Evolutionary conservation across 2,113 vertebrate genomes (phyloP), one percentile per base, ranked within the genome.

Genomic region (Poeciliopsis prolifica): DNA sequence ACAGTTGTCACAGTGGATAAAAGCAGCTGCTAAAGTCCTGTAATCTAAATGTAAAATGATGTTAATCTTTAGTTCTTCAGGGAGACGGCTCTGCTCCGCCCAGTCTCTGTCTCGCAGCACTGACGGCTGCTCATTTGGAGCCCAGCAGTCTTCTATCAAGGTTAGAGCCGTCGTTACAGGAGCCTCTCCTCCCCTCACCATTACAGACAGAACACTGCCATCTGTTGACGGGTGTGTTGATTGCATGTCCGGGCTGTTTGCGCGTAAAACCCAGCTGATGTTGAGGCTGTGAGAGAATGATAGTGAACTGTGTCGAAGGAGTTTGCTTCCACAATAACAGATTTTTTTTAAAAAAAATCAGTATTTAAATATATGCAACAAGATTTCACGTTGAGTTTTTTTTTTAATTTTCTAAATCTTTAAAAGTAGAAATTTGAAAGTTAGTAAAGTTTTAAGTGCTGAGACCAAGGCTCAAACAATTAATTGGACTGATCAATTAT

Each of bases 131-230:
- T 85, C 84, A 68, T 77, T 79, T 82, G 67, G 73, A 83, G 78
- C 74, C 69, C 67, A 44, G 75, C 68, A 76, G 70, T 83, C 35
- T 30, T 73, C 83, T 86, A 68, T 68, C 88, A 90, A 89, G 86
- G 91, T 89, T 88, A 85, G 76, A 85, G 33, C 26, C 65, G 29
- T 90, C 77, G 83, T 89, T 85, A 77, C 19, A 70, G 78, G 68
- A 68, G 82, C 77, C 58, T 70, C 70, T 62, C 73, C 14, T 81
- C 82, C 70, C 76, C 86, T 78, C 78, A 42, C 54, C 48, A 91
- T 94, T 89, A 61, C 85, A 93, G 89, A 92, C 88, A 81, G 87
- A 90, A 89, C 91, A 91, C 84, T 93, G 93, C 90, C 92, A 93
- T 92, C 93, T 93, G 75, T 92, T 93, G 92, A 87, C 66, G 51